Percentiles rank a stretch among this genome's conserved stretches.
Conservation (phyloP, 2,888 invertebrate species). For the Megalurothrips usitatus region DNA sequence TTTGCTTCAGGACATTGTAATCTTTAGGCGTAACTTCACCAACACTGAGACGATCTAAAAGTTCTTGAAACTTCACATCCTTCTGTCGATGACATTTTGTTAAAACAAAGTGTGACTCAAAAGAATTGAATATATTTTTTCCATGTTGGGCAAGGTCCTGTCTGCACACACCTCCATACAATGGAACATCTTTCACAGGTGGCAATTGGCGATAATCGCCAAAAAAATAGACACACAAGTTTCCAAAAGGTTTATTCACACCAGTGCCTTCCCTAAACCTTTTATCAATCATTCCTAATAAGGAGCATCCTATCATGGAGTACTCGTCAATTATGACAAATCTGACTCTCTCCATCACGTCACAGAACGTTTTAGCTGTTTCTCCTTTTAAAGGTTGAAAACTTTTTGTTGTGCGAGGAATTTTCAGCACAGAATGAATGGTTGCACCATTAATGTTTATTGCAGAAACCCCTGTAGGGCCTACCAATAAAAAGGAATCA, state of each 20-base stretch:
- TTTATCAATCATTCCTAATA: neutral
- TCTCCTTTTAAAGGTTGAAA: neutral
- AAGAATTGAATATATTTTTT: neutral
- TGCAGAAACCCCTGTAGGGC: neutral
- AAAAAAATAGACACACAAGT: neutral
- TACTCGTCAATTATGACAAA: neutral
- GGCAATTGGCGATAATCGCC: neutral
- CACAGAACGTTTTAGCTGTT: neutral
- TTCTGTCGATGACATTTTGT: neutral
- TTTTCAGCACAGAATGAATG: neutral
- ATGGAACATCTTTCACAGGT: neutral
- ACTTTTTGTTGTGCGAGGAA: neutral
- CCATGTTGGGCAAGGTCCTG: neutral
- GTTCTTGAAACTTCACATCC: neutral
- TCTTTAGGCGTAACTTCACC: neutral
- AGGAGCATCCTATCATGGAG: neutral
- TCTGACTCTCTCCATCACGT: neutral
- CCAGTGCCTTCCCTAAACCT: neutral
- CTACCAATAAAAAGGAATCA: neutral
- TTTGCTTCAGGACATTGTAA: neutral
- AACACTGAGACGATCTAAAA: neutral
- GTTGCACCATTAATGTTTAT: neutral
- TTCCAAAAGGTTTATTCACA: neutral
- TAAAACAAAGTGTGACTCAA: neutral
- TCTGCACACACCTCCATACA: neutral